phyloP scores from a whole-genome alignment of 2,113 vertebrate genomes.

The Prolemur simus region DNA sequence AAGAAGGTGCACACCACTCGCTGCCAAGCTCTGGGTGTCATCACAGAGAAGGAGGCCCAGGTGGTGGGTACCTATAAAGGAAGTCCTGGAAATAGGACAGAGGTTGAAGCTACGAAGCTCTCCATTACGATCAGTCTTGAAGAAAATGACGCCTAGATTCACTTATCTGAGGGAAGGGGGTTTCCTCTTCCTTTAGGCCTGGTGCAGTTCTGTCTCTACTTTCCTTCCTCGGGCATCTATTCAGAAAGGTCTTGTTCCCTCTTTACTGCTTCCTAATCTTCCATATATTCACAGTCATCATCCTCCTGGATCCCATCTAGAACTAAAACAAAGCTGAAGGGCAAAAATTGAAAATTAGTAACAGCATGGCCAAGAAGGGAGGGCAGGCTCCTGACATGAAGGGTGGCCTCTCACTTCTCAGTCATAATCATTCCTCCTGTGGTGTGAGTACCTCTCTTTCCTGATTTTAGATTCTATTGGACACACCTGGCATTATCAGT shows the following conservation, averaged over 20 bases:
- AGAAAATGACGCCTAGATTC: background rate
- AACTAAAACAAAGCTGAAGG: conserved; percentile 12
- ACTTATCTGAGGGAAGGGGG: background rate
- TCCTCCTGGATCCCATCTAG: background rate
- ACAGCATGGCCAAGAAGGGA: background rate
- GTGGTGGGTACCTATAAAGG: conserved; percentile 85
- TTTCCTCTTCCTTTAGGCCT: background rate
- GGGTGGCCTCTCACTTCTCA: background rate
- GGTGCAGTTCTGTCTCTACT: background rate
- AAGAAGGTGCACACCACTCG: conserved; percentile 97
- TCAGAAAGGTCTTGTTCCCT: background rate
- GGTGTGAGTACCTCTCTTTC: conserved; percentile 40
- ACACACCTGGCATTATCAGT: conserved; percentile 95
- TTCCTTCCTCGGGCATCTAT: background rate
- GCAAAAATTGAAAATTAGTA: background rate
- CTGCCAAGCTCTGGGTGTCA: conserved; percentile 87
- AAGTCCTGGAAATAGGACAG: background rate
- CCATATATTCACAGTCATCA: background rate
- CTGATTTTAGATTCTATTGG: conserved; percentile 90
- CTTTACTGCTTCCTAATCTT: background rate
- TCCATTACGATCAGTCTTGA: background rate
- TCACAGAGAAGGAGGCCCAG: conserved; percentile 90
- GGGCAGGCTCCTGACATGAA: background rate
- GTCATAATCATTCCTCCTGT: background rate
- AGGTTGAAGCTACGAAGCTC: background rate